These are phyloP conservation scores for Metopolophium dirhodum DNA, from an alignment of 1,140 invertebrate species.

Conservation along the genomic window DNA sequence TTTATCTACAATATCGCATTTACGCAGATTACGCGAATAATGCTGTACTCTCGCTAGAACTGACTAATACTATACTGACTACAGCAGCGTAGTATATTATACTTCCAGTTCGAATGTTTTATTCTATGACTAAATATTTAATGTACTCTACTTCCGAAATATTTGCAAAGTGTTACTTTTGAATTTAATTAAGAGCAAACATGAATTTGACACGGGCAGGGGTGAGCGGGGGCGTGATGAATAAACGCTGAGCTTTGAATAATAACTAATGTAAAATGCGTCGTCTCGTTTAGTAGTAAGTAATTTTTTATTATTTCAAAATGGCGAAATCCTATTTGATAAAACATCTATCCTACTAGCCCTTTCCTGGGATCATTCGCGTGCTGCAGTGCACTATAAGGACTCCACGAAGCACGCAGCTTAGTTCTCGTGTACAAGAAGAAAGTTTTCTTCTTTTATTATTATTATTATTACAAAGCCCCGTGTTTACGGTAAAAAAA, in stretches of 20 bases:
- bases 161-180: not conserved
- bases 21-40: not conserved
- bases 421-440: not conserved
- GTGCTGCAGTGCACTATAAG: not conserved
- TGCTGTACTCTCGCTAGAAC: not conserved
- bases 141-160: not conserved
- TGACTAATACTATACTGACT: not conserved
- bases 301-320: conserved; percentile 31
- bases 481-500: conserved; percentile 10
- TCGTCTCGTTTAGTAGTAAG: not conserved
- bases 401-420: not conserved
- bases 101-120: not conserved
- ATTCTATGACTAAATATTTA: conserved; percentile 20
- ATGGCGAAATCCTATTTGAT: not conserved
- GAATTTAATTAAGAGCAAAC: conserved; percentile 33
- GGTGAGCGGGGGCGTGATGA: not conserved
- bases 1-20: not conserved
- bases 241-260: conserved; percentile 5
- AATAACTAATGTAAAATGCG: not conserved
- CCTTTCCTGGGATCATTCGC: not conserved
- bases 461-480: conserved; percentile 38
- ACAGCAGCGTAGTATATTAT: not conserved
- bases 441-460: conserved; percentile 36
- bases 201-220: not conserved
- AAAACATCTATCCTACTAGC: conserved; percentile 5